phyloP scores from a whole-genome alignment of 2,797 vertebrate species.

The Anguilla megastoma region DNA sequence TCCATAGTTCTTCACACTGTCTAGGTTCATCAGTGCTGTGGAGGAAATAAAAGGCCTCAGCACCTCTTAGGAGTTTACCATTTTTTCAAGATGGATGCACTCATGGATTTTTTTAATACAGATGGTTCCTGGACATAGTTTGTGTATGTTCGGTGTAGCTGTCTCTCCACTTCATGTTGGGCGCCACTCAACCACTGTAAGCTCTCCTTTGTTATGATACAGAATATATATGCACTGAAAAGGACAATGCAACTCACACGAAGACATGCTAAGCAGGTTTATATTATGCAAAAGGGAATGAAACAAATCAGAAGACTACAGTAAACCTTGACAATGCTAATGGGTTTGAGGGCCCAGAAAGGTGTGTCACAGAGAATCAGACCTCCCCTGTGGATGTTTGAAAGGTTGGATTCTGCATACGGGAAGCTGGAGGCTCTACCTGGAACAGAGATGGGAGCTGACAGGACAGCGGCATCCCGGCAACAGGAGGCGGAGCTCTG shows the following conservation, averaged over 20 bases:
- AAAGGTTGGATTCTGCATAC: slow-evolving; percentile 61
- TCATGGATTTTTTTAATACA: neutral
- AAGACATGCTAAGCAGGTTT: neutral
- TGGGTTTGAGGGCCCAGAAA: slow-evolving; percentile 53
- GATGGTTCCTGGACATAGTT: neutral
- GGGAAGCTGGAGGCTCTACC: slow-evolving; percentile 46
- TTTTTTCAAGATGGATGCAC: neutral
- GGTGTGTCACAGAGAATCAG: slow-evolving; percentile 64
- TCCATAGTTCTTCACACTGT: neutral
- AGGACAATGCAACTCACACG: neutral
- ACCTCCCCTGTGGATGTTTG: slow-evolving; percentile 55
- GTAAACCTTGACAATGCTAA: slow-evolving; percentile 55
- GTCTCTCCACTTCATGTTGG: neutral
- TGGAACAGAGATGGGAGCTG: slow-evolving; percentile 63
- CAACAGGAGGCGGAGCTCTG: slow-evolving; percentile 51
- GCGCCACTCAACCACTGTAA: neutral
- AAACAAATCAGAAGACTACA: neutral
- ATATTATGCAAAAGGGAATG: neutral
- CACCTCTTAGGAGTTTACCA: neutral
- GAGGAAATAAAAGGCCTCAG: neutral
- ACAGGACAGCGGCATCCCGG: slow-evolving; percentile 53
- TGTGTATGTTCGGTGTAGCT: neutral
- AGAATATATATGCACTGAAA: neutral
- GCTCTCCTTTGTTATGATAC: neutral
- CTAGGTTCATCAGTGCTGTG: neutral